Percentiles rank a stretch among this genome's conserved stretches.
Evolutionary conservation across 2,797 vertebrate species (phyloP).

Genomic region (Masticophis lateralis): DNA sequence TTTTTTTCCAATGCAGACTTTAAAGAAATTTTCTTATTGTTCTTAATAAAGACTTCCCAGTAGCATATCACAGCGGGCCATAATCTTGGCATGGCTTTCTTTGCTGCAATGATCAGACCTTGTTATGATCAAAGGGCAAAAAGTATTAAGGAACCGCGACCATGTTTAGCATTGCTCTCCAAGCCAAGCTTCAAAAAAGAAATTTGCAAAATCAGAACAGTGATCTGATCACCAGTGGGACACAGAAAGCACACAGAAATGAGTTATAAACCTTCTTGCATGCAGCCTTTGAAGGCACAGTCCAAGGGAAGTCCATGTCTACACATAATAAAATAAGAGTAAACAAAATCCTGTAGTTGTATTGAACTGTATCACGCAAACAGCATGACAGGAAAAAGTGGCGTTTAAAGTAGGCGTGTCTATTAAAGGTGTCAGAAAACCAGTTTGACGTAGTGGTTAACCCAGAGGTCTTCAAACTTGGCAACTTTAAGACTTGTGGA

Average conservation of each 20-base stretch:
- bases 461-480: not conserved
- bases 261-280: not conserved
- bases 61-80: not conserved
- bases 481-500: too few species aligned
- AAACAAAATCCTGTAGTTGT: not conserved
- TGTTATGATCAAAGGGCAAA: conserved; percentile 23
- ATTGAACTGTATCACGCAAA: not conserved
- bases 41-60: conserved; percentile 8
- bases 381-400: not conserved
- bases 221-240: not conserved
- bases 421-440: not conserved
- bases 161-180: not conserved
- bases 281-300: not conserved
- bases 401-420: not conserved
- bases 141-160: conserved; percentile 8
- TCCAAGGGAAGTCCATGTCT: not conserved
- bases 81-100: not conserved
- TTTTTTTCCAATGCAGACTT: not conserved
- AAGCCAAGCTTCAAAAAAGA: conserved; percentile 14
- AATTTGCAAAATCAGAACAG: conserved; percentile 14
- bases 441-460: not conserved
- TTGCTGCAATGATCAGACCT: not conserved
- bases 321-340: not conserved
- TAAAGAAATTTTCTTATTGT: not conserved
- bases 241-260: conserved; percentile 1